phyloP scores from a whole-genome alignment of 2,888 invertebrate species.

The Cheilosia impressa region DNA sequence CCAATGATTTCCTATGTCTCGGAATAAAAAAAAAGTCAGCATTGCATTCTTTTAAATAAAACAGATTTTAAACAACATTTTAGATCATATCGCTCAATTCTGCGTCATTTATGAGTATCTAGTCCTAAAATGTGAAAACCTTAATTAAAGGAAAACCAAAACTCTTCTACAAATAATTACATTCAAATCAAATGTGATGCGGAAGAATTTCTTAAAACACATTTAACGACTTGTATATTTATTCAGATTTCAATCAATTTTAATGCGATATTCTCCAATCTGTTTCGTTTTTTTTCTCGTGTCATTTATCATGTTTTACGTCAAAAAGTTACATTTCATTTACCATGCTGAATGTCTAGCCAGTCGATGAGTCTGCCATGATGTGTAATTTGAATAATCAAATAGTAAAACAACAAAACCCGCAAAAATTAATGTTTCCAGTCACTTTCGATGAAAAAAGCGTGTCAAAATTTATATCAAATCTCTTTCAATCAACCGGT shows the following conservation, averaged over 20 bases:
- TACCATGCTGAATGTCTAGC: background rate
- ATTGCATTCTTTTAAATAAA: no score
- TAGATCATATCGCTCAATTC: no score
- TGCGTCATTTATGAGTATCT: no score
- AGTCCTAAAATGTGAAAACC: no score
- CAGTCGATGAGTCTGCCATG: background rate
- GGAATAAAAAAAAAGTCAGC: no score
- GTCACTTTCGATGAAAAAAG: background rate
- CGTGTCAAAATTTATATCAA: slow-evolving; percentile 12
- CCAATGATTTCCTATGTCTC: no score
- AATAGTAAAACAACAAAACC: background rate
- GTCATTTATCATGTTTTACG: background rate
- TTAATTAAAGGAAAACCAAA: background rate
- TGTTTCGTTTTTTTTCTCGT: background rate
- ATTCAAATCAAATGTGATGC: background rate
- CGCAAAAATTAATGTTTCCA: background rate
- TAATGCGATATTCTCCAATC: background rate
- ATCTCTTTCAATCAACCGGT: background rate
- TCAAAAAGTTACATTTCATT: background rate
- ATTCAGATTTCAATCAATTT: background rate
- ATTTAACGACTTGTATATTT: no score
- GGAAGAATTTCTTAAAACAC: background rate
- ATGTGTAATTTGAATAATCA: background rate
- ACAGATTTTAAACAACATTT: no score
- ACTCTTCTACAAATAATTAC: background rate